phyloP scores from a whole-genome alignment of 2,113 vertebrate species.

The Otolemur garnettii region DNA sequence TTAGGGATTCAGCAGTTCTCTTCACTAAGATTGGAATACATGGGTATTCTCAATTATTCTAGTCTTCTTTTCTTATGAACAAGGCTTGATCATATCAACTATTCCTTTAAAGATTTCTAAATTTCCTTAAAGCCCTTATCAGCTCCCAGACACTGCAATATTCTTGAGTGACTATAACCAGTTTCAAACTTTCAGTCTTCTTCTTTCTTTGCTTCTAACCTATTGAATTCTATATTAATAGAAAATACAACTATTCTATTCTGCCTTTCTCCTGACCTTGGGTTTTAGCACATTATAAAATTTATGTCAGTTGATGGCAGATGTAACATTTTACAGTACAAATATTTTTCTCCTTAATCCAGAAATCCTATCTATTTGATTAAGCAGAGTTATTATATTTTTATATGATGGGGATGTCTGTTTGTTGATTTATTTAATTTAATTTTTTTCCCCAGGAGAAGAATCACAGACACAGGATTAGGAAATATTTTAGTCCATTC shows the following conservation, averaged over 20 bases:
- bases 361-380: conserved; percentile 47
- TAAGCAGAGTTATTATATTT: conserved; percentile 14
- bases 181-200: conserved; percentile 56
- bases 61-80: conserved; percentile 61
- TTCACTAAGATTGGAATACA: conserved; percentile 39
- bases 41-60: conserved; percentile 62
- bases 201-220: conserved; percentile 45
- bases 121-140: conserved; percentile 73
- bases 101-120: conserved; percentile 71
- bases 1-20: not conserved
- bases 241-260: not conserved
- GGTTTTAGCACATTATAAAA: conserved; percentile 47
- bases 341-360: conserved; percentile 31
- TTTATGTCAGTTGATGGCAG: not conserved
- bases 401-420: not conserved
- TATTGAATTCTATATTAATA: conserved; percentile 59
- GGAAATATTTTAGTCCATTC: not conserved
- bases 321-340: conserved; percentile 40
- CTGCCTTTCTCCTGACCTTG: conserved; percentile 69
- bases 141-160: conserved; percentile 55
- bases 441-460: not conserved
- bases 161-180: conserved; percentile 58
- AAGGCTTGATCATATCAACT: conserved; percentile 70
- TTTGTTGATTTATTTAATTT: not conserved
- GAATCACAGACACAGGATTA: not conserved